phyloP scores from a whole-genome alignment of 2,113 vertebrate genomes.

The Cyanoliseus patagonus region DNA sequence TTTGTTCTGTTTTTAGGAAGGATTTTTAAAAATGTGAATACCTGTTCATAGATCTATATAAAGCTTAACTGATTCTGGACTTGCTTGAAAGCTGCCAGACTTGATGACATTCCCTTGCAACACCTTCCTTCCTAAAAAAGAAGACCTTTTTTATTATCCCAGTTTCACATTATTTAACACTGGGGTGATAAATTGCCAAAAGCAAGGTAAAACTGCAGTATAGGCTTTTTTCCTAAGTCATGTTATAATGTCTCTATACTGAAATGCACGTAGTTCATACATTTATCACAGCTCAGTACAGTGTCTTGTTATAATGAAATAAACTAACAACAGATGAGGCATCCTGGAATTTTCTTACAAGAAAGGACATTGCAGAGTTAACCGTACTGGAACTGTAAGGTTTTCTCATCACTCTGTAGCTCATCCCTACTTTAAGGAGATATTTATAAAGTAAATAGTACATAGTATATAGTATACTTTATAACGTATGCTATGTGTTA shows the following conservation, averaged over 20 bases:
- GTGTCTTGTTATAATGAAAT: neutral
- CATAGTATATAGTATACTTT: neutral
- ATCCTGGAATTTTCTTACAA: neutral
- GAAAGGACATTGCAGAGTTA: neutral
- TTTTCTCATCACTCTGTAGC: neutral
- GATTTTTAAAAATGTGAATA: neutral
- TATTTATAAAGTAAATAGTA: neutral
- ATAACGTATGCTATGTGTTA: neutral
- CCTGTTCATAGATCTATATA: neutral
- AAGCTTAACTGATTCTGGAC: neutral
- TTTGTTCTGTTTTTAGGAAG: neutral
- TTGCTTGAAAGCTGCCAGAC: neutral
- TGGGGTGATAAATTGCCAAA: neutral
- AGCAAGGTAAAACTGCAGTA: neutral
- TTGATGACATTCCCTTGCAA: neutral
- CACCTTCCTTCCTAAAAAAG: neutral
- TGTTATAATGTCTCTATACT: neutral
- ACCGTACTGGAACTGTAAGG: neutral
- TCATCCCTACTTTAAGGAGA: neutral
- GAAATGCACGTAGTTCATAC: neutral
- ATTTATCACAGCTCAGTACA: neutral
- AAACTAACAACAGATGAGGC: neutral
- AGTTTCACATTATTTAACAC: neutral
- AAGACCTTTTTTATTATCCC: neutral
- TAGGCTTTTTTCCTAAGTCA: neutral